Conservation (phyloP, 2,113 vertebrate genomes). For the Murina feae region DNA sequence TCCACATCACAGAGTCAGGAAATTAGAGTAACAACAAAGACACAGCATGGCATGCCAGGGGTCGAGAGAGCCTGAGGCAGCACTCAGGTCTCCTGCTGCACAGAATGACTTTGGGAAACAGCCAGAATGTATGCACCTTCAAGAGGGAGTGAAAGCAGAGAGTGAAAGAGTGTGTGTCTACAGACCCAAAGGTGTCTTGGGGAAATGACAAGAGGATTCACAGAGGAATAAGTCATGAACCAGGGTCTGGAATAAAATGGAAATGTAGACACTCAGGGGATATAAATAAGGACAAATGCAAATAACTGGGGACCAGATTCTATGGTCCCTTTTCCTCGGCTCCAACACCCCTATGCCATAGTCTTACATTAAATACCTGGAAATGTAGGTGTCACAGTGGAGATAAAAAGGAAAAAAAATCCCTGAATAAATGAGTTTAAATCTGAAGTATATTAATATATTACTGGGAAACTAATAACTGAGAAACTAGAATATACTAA, state of each 20-base stretch:
- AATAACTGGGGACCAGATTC: background rate
- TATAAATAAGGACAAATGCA: background rate
- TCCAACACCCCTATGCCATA: background rate
- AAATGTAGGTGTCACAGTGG: background rate
- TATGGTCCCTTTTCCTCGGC: background rate
- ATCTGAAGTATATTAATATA: background rate
- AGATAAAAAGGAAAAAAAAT: fast-evolving
- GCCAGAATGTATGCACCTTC: background rate
- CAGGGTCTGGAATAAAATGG: background rate
- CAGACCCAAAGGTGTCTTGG: background rate
- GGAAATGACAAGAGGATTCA: background rate
- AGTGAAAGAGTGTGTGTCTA: background rate
- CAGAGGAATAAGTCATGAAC: background rate
- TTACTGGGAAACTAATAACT: background rate
- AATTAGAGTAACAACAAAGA: background rate
- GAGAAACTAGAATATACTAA: background rate
- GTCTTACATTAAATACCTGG: background rate
- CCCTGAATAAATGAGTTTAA: background rate
- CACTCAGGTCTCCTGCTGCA: background rate
- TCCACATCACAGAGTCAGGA: background rate
- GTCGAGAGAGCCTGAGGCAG: background rate
- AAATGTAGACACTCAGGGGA: background rate
- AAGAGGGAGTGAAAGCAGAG: background rate
- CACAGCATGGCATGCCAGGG: background rate
- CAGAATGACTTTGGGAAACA: background rate